A percentile compares a stretch with the other conserved stretches of the same genome.
phyloP scores from a whole-genome alignment of 2,888 invertebrate species.

The Troglohyphantes excavatus region DNA sequence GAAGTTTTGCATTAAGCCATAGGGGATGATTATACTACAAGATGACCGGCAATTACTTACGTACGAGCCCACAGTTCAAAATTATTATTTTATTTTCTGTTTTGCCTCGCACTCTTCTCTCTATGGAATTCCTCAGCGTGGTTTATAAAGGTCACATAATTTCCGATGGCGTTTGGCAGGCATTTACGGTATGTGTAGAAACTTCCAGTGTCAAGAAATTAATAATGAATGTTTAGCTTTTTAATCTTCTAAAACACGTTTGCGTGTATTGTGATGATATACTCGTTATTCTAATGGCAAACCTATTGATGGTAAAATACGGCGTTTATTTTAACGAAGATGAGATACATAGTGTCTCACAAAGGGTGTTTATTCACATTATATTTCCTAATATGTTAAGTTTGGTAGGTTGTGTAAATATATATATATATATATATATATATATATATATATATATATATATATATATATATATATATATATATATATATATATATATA shows the following conservation, averaged over 20 bases:
- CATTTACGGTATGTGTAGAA: not conserved
- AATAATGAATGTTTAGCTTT: not conserved
- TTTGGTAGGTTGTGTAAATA: no score
- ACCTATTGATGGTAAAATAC: not conserved
- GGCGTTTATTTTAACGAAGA: no score
- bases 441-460: no score
- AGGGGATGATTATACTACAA: not conserved
- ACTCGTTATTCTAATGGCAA: not conserved
- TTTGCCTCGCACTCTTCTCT: not conserved
- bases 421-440: no score
- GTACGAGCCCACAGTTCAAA: not conserved
- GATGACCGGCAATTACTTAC: not conserved
- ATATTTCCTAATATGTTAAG: no score
- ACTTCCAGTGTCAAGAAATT: not conserved
- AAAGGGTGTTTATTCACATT: no score
- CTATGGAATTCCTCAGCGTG: not conserved
- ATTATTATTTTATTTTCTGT: conserved; percentile 1
- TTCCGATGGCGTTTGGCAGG: conserved; percentile 5
- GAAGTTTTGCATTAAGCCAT: not conserved
- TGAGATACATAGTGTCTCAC: no score
- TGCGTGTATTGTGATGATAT: not conserved
- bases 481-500: no score
- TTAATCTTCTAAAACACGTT: conserved; percentile 9
- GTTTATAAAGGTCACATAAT: not conserved
- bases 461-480: no score